Conservation (phyloP, 2,888 invertebrate genomes). For the Leptinotarsa haldemani region DNA sequence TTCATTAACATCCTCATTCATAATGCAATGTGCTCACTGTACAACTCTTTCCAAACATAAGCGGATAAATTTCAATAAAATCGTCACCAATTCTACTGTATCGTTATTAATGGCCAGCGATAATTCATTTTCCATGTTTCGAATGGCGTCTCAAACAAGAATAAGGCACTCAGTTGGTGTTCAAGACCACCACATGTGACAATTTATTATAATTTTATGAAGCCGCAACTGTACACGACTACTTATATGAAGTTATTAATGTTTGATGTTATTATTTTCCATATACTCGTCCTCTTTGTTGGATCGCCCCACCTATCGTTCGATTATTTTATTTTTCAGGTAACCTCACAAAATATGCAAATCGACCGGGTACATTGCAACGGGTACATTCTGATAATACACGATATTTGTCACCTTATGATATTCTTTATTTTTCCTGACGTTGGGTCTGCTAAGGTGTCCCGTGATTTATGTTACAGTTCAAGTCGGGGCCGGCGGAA, state of each 20-base stretch:
- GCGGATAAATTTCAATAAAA: constrained; percentile 56
- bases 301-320: constrained; percentile 34
- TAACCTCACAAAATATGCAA: constrained; percentile 32
- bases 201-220: constrained; percentile 57
- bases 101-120: constrained; percentile 50
- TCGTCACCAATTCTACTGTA: constrained; percentile 54
- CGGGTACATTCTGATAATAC: constrained; percentile 23
- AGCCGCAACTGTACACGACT: constrained; percentile 47
- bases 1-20: neutral
- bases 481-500: constrained; percentile 13
- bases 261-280: constrained; percentile 56
- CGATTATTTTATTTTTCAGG: constrained; percentile 40
- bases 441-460: constrained; percentile 22
- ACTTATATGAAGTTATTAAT: constrained; percentile 58
- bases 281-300: constrained; percentile 42
- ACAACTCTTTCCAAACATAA: neutral
- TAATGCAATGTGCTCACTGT: neutral
- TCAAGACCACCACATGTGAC: constrained; percentile 57
- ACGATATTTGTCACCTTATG: constrained; percentile 29
- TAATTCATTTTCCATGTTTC: constrained; percentile 55
- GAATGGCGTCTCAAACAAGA: constrained; percentile 52
- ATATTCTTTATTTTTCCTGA: constrained; percentile 23
- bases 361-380: constrained; percentile 28
- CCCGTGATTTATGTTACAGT: constrained; percentile 21
- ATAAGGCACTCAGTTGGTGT: constrained; percentile 54